Evolutionary conservation across 2,797 vertebrate genomes (phyloP).

Genomic region (Pseudochirops cupreus): DNA sequence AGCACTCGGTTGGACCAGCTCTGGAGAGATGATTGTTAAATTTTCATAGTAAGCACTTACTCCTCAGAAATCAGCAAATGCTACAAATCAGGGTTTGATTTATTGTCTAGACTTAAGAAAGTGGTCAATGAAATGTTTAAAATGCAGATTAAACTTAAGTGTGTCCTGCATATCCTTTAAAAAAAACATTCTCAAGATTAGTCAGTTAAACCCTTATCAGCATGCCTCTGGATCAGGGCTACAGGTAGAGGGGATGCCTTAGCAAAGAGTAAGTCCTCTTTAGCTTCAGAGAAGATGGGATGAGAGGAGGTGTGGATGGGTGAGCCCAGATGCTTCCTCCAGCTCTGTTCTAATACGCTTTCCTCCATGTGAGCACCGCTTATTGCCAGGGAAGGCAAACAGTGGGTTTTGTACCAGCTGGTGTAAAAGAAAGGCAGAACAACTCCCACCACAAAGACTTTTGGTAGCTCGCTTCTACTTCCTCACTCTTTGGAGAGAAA

Average conservation of each 20-base stretch:
- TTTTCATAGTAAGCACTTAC: background rate
- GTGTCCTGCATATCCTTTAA: background rate
- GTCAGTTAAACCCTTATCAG: background rate
- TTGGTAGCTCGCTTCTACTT: background rate
- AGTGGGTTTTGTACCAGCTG: background rate
- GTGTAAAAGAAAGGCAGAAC: background rate
- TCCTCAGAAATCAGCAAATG: background rate
- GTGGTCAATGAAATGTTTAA: background rate
- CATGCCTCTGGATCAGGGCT: background rate
- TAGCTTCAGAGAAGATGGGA: background rate
- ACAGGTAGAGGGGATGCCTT: background rate
- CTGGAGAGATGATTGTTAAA: background rate
- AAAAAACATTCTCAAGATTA: background rate
- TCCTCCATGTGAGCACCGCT: background rate
- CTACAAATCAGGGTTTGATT: background rate
- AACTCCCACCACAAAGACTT: background rate
- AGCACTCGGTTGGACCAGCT: background rate
- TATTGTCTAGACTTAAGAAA: background rate
- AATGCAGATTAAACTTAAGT: background rate
- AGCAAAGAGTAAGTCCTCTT: background rate
- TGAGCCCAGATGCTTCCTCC: background rate
- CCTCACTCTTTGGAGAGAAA: background rate
- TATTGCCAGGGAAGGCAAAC: background rate
- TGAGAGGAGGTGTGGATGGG: background rate
- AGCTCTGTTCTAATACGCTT: background rate